A percentile compares a stretch with the other conserved stretches of the same genome.
These are phyloP conservation scores for Hydropsyche tenuis DNA, from an alignment of 1,140 invertebrate species.

Conservation along the genomic window DNA sequence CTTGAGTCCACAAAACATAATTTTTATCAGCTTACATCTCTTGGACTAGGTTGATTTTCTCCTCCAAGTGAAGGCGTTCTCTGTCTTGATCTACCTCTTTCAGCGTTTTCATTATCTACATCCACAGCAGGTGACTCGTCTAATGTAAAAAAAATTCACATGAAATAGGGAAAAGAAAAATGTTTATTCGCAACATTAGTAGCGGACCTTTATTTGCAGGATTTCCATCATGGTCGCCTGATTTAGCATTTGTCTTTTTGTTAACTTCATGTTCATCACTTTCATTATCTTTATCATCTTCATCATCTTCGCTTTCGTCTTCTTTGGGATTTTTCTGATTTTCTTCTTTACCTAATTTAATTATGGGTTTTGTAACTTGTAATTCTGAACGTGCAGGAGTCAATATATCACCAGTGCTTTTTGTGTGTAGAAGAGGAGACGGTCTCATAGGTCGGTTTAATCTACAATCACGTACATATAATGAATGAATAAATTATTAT, in stretches of 20 bases:
- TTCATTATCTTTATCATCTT: conserved; percentile 28
- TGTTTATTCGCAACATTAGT: conserved; percentile 1
- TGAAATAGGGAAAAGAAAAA: neutral
- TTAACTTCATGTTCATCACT: conserved; percentile 19
- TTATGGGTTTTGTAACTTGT: conserved; percentile 53
- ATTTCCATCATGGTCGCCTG: conserved; percentile 1
- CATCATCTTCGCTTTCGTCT: conserved; percentile 24
- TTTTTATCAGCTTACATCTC: conserved; percentile 40
- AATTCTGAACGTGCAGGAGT: conserved; percentile 56
- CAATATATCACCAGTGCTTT: conserved; percentile 60
- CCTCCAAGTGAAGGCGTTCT: conserved; percentile 47
- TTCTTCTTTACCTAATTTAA: conserved; percentile 54
- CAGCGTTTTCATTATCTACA: conserved; percentile 18
- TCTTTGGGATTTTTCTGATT: conserved; percentile 45
- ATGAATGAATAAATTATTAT: neutral
- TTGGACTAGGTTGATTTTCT: conserved; percentile 41
- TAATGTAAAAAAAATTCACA: neutral
- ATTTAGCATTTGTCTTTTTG: conserved; percentile 20
- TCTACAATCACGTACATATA: neutral
- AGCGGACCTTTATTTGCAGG: conserved; percentile 53
- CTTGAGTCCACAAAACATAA: neutral
- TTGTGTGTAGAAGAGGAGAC: conserved; percentile 59
- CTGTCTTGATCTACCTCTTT: conserved; percentile 45
- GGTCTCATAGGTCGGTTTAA: conserved; percentile 43
- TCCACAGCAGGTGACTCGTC: conserved; percentile 5